Evolutionary conservation across 1,140 invertebrate genomes (phyloP).

Genomic region (Trialeurodes vaporariorum): DNA sequence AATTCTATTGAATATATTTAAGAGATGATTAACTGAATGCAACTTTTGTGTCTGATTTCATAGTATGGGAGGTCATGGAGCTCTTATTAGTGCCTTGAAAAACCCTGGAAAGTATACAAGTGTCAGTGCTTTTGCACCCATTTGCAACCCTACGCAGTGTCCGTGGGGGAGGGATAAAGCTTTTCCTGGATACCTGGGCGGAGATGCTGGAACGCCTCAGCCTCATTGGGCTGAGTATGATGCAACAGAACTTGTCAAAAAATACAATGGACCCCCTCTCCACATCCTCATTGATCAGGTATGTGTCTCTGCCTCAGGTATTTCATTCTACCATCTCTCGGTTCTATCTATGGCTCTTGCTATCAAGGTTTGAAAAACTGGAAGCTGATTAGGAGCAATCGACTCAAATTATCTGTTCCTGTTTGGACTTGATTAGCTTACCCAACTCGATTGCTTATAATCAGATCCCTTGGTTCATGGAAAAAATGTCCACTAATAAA

Average conservation of each 20-base stretch:
- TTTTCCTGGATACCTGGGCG: conserved; percentile 55
- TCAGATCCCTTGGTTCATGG: no score
- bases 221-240: conserved; percentile 76
- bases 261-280: conserved; percentile 72
- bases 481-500: no score
- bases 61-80: conserved; percentile 97
- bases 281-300: conserved; percentile 88
- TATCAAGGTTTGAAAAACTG: no score
- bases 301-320: no score
- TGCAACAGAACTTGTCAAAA: conserved; percentile 67
- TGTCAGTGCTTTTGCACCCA: conserved; percentile 94
- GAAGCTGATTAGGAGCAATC: no score
- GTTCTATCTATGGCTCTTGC: no score
- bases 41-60: conserved; percentile 30
- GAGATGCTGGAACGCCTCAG: conserved; percentile 36
- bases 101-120: conserved; percentile 82
- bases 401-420: background rate
- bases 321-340: no score
- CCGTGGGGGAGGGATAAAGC: conserved; percentile 63
- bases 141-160: conserved; percentile 74
- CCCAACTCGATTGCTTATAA: no score
- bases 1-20: no score
- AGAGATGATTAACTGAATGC: conserved; percentile 11
- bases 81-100: conserved; percentile 79
- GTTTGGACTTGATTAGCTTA: background rate